These are phyloP conservation scores for Gymnorhina tibicen DNA, from an alignment of 2,113 vertebrate species.

Conservation along the genomic window DNA sequence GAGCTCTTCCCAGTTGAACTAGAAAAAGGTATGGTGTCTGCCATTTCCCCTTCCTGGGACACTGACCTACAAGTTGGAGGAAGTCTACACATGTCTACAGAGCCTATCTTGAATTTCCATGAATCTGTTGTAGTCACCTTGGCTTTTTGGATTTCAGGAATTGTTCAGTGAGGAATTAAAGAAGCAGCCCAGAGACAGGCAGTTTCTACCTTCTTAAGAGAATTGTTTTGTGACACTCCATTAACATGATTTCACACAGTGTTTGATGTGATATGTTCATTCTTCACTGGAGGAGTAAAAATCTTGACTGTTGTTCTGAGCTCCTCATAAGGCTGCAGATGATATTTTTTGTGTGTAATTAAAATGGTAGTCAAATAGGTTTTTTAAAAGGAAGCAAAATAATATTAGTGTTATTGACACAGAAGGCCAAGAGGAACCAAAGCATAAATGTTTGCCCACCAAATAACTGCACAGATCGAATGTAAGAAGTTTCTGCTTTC, in stretches of 20 bases:
- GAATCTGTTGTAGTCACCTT: neutral
- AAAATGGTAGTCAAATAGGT: neutral
- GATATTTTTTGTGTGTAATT: neutral
- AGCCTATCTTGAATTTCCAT: neutral
- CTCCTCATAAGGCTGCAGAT: neutral
- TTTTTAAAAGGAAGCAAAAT: neutral
- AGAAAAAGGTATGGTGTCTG: slow-evolving; percentile 85
- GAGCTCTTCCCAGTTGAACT: slow-evolving; percentile 96
- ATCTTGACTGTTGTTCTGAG: neutral
- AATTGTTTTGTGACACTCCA: neutral
- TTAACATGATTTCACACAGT: neutral
- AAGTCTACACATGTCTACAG: neutral
- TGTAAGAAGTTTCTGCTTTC: neutral
- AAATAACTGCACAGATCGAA: neutral
- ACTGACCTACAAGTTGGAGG: neutral
- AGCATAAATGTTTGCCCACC: neutral
- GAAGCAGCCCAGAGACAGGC: neutral
- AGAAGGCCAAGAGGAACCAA: neutral
- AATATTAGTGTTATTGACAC: neutral
- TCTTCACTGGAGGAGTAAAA: neutral
- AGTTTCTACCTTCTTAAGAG: neutral
- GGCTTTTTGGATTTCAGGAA: neutral
- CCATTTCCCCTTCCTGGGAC: neutral
- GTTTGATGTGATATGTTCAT: neutral
- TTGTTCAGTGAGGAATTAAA: neutral